A percentile compares a stretch with the other conserved stretches of the same genome.
These are phyloP conservation scores for Polypedilum pembai DNA, from an alignment of 1,140 invertebrate species.

Conservation along the genomic window DNA sequence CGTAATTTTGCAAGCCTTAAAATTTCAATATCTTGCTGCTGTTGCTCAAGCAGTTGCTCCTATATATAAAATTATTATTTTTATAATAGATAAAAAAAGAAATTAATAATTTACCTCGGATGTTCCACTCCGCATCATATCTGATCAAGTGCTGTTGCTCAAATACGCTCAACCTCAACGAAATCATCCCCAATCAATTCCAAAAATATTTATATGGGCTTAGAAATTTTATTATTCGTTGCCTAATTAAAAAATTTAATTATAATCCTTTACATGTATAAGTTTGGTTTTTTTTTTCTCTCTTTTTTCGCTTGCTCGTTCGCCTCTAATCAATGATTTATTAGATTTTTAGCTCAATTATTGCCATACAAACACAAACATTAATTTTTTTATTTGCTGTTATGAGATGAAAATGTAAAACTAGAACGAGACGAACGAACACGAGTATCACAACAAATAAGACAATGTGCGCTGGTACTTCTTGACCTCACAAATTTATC, in stretches of 20 bases:
- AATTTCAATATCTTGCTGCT: constrained; percentile 53
- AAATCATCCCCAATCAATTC: constrained; percentile 10
- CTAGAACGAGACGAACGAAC: not conserved
- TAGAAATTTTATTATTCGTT: not conserved
- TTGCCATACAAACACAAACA: not conserved
- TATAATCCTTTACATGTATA: not conserved
- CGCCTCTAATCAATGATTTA: not conserved
- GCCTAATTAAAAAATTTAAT: not conserved
- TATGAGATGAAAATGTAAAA: not conserved
- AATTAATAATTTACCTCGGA: not conserved
- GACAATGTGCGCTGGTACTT: not conserved
- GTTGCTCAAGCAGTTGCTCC: constrained; percentile 69
- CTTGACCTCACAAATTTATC: constrained; percentile 5
- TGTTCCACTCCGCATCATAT: constrained; percentile 15
- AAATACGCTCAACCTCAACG: not conserved
- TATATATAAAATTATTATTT: not conserved
- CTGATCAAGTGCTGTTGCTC: constrained; percentile 16
- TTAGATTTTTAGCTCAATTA: not conserved
- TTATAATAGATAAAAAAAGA: not conserved
- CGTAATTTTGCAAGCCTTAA: constrained; percentile 57
- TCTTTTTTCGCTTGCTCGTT: not conserved
- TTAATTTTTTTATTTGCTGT: not conserved
- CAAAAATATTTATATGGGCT: not conserved
- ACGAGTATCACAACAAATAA: not conserved
- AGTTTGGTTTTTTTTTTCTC: not conserved